A percentile compares a stretch with the other conserved stretches of the same genome.
These are phyloP conservation scores for Cryptocephalus moraei DNA, from an alignment of 2,888 invertebrate genomes.

Conservation along the genomic window DNA sequence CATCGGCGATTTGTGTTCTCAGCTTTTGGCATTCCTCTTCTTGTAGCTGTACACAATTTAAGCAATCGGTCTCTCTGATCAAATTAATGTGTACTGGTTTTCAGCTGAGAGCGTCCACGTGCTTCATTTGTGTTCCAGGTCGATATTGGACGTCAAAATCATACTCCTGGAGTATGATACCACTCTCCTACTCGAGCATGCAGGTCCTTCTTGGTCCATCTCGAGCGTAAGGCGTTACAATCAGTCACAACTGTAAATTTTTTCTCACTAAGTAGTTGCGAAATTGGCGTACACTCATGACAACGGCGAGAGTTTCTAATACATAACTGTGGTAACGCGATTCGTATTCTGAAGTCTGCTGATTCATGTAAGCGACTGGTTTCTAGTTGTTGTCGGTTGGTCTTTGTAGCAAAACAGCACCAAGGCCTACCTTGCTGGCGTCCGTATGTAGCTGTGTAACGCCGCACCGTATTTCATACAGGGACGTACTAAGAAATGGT, in stretches of 20 bases:
- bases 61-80: slow-evolving; percentile 7
- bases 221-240: slow-evolving; percentile 7
- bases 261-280: slow-evolving; percentile 2
- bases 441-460: slow-evolving; percentile 19
- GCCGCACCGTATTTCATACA: too few relatives aligned
- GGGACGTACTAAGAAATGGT: too few relatives aligned
- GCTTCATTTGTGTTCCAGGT: slow-evolving; percentile 19
- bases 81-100: slow-evolving; percentile 6
- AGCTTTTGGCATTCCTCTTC: slow-evolving; percentile 3
- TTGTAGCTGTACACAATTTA: slow-evolving; percentile 8
- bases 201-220: slow-evolving; percentile 9
- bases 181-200: slow-evolving; percentile 17
- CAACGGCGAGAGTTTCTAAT: slow-evolving; percentile 9
- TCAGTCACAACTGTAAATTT: slow-evolving; percentile 7
- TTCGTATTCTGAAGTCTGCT: slow-evolving; percentile 6
- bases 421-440: slow-evolving; percentile 16
- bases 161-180: slow-evolving; percentile 21
- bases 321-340: slow-evolving; percentile 10
- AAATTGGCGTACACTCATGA: slow-evolving; percentile 4
- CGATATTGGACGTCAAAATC: slow-evolving; percentile 18
- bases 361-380: slow-evolving; percentile 19
- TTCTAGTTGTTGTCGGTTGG: slow-evolving; percentile 13
- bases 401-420: slow-evolving; percentile 17
- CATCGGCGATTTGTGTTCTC: background rate
- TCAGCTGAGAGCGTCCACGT: slow-evolving; percentile 20